phyloP scores from a whole-genome alignment of 2,797 vertebrate species.

The Aphelocoma californica region DNA sequence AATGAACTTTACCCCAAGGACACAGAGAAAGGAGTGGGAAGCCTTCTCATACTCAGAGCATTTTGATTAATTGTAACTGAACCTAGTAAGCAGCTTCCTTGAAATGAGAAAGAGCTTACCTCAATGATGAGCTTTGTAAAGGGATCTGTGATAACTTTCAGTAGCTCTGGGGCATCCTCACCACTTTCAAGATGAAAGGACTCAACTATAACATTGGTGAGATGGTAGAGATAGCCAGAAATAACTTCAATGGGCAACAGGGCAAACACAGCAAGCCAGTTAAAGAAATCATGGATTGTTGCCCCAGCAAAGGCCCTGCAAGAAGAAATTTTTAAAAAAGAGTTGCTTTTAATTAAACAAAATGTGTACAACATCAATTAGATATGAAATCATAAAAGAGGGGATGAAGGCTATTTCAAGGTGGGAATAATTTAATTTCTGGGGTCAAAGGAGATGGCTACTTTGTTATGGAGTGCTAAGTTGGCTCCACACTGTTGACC shows the following conservation, averaged over 20 bases:
- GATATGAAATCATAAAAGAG: not conserved
- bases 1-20: not conserved
- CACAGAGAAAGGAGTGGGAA: not conserved
- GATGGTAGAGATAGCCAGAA: constrained; percentile 82
- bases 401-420: not conserved
- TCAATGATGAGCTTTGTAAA: constrained; percentile 91
- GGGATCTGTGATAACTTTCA: constrained; percentile 96
- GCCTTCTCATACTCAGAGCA: not conserved
- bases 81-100: not conserved
- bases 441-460: not conserved
- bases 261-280: constrained; percentile 92
- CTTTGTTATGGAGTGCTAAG: not conserved
- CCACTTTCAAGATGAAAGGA: constrained; percentile 88
- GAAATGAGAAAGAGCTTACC: constrained; percentile 73
- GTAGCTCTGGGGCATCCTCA: constrained; percentile 88
- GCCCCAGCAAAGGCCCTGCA: constrained; percentile 93
- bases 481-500: not conserved
- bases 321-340: not conserved
- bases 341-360: not conserved
- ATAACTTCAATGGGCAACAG: constrained; percentile 88
- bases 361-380: not conserved
- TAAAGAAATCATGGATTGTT: constrained; percentile 97
- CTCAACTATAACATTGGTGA: constrained; percentile 82
- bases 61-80: not conserved
- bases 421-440: not conserved